Conservation (phyloP, 2,888 invertebrate species). For the Tenthredo distinguenda region DNA sequence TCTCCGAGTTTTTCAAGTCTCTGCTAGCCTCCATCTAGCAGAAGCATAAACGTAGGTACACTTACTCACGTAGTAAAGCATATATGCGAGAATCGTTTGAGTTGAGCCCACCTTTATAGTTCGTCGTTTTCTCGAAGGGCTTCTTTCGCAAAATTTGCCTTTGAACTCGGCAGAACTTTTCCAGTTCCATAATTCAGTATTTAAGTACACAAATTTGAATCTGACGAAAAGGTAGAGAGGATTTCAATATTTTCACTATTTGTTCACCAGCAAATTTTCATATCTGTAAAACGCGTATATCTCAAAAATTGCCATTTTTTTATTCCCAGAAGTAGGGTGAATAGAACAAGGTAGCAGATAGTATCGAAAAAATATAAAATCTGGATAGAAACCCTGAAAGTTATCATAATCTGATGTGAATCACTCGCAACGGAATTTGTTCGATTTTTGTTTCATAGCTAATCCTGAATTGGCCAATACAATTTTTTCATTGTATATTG, state of each 20-base stretch:
- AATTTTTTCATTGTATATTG: background rate
- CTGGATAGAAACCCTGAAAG: background rate
- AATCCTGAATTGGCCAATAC: background rate
- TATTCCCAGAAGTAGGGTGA: background rate
- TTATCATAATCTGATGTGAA: background rate
- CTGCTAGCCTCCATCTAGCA: background rate
- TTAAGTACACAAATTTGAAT: background rate
- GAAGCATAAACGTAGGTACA: constrained; percentile 4
- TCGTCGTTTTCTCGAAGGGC: constrained; percentile 13
- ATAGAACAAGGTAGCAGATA: too few relatives aligned
- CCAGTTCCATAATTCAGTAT: background rate
- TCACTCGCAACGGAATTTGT: too few relatives aligned
- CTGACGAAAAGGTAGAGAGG: background rate
- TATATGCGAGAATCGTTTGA: constrained; percentile 33
- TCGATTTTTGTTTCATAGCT: background rate
- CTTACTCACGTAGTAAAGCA: background rate
- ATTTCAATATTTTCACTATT: background rate
- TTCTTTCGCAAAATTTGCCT: background rate
- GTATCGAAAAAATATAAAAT: background rate
- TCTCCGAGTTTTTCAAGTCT: constrained; percentile 3
- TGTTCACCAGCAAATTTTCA: background rate
- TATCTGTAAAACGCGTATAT: background rate
- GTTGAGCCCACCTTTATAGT: background rate
- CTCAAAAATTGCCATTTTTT: background rate
- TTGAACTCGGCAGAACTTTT: background rate